Conservation (phyloP, 2,113 vertebrate species). For the Sialia sialis region DNA sequence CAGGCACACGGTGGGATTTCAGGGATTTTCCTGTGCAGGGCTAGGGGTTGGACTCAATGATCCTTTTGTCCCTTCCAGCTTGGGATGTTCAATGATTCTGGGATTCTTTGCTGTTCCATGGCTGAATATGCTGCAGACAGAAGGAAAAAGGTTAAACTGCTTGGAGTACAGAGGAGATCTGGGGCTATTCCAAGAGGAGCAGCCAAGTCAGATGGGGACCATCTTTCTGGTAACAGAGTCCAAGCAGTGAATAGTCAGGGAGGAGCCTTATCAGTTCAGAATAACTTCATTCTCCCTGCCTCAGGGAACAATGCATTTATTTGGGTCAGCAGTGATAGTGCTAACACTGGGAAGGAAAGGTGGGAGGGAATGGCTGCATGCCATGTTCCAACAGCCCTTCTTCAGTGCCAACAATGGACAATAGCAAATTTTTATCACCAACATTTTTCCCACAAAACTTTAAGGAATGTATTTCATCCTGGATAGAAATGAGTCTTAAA, state of each 20-base stretch:
- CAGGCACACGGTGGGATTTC: neutral
- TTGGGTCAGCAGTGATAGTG: neutral
- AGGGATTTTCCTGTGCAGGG: neutral
- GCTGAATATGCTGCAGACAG: neutral
- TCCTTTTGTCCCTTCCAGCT: neutral
- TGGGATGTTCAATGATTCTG: neutral
- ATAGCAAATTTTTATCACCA: neutral
- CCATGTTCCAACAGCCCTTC: neutral
- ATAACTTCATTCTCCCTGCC: neutral
- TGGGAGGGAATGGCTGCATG: neutral
- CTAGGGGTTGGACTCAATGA: neutral
- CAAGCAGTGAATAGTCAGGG: neutral
- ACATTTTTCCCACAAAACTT: neutral
- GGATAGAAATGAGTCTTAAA: neutral
- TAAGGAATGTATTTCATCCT: neutral
- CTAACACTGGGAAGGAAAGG: neutral
- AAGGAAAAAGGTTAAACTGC: neutral
- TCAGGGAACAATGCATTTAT: neutral
- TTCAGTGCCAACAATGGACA: neutral
- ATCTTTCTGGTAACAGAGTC: neutral
- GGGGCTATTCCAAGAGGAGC: slow-evolving; percentile 24
- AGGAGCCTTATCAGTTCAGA: slow-evolving; percentile 27
- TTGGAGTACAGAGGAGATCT: neutral
- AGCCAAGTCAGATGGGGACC: slow-evolving; percentile 51
- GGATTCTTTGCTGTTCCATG: neutral